Percentiles rank a stretch among this genome's conserved stretches.
These are phyloP conservation scores for Danio aesculapii DNA, from an alignment of 2,797 vertebrate genomes.

Conservation along the genomic window DNA sequence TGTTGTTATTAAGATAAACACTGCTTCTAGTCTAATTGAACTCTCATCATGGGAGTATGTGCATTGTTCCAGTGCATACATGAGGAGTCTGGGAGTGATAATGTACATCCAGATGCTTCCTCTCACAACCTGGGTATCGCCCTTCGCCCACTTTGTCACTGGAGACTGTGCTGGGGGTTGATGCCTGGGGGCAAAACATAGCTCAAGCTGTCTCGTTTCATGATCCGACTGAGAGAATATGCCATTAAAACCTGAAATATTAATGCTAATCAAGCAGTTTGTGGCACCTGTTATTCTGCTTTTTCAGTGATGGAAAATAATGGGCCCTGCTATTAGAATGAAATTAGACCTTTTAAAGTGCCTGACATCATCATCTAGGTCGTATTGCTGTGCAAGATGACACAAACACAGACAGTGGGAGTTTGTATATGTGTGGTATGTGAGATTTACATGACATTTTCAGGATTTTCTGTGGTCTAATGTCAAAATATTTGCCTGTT, in stretches of 20 bases:
- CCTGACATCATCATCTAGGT: not conserved
- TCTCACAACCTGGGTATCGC: slow-evolving; percentile 46
- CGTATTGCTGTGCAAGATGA: not conserved
- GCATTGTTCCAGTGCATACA: slow-evolving; percentile 39
- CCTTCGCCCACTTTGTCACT: slow-evolving; percentile 23
- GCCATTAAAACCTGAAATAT: slow-evolving; percentile 48
- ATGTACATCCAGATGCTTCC: slow-evolving; percentile 44
- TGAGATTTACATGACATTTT: too few relatives aligned
- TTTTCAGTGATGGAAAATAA: slow-evolving; percentile 2
- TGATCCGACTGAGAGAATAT: slow-evolving; percentile 16
- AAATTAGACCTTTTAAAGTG: slow-evolving; percentile 17
- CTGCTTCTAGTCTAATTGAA: slow-evolving; percentile 45
- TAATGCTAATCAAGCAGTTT: slow-evolving; percentile 30
- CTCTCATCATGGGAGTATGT: slow-evolving; percentile 51
- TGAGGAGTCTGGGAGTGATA: slow-evolving; percentile 48
- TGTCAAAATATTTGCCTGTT: not conserved
- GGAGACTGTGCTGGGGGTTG: slow-evolving; percentile 19
- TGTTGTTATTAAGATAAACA: slow-evolving; percentile 53
- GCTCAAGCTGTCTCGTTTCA: slow-evolving; percentile 40
- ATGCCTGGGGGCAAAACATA: slow-evolving; percentile 28
- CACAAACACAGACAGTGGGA: not conserved
- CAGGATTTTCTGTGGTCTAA: not conserved
- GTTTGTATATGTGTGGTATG: too few relatives aligned
- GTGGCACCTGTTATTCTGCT: slow-evolving; percentile 16
- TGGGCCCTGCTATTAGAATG: not conserved